Percentiles rank a stretch among this genome's conserved stretches.
phyloP scores from a whole-genome alignment of 2,113 vertebrate species.

The Pyrgilauda ruficollis region DNA sequence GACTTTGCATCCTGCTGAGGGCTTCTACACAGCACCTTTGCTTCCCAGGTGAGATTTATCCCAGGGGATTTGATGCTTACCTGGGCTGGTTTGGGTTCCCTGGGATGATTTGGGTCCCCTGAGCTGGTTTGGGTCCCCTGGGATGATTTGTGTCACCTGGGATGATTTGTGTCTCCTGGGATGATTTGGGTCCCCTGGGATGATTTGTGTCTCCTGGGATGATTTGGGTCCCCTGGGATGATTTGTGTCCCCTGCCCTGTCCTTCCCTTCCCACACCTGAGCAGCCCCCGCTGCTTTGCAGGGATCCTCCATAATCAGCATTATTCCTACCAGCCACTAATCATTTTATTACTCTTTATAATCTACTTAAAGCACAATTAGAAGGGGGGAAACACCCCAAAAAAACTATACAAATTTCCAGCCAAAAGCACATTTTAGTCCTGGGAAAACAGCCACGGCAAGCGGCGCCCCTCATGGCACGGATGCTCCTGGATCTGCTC shows the following conservation, averaged over 20 bases:
- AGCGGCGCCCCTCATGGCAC: too few relatives aligned
- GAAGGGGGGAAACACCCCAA: not conserved
- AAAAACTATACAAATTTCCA: not conserved
- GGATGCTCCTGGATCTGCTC: too few relatives aligned
- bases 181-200: not conserved
- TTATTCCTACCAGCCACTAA: not conserved
- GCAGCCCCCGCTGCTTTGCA: not conserved
- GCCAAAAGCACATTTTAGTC: not conserved
- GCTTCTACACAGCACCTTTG: accelerated
- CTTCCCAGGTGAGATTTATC: not conserved
- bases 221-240: too few relatives aligned
- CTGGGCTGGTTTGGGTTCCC: not conserved
- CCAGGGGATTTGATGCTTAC: not conserved
- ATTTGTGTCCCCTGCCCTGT: not conserved
- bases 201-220: not conserved
- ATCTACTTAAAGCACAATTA: not conserved
- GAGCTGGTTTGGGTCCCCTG: not conserved
- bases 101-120: not conserved
- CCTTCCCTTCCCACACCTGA: not conserved
- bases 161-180: not conserved
- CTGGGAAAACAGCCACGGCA: not conserved
- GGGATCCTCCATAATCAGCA: not conserved
- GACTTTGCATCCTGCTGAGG: accelerated
- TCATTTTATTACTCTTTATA: not conserved
- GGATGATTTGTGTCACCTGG: not conserved